Percentiles rank a stretch among this genome's conserved stretches.
Evolutionary conservation across 2,113 vertebrate species (phyloP).

Genomic region (Fukomys damarensis): DNA sequence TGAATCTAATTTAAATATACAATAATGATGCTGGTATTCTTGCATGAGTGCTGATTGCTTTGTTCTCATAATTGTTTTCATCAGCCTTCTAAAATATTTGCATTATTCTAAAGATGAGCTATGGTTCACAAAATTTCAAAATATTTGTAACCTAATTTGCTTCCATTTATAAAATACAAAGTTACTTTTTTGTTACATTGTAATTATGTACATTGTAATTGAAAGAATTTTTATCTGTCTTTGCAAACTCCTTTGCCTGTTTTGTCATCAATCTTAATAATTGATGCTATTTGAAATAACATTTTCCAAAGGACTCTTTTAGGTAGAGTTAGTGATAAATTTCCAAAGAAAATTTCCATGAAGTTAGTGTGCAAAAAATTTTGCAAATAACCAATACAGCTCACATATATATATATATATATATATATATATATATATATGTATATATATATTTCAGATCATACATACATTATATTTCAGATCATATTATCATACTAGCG

Average conservation of each 20-base stretch:
- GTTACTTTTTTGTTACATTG: background rate
- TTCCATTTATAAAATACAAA: background rate
- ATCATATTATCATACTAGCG: background rate
- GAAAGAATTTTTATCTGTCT: background rate
- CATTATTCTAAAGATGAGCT: background rate
- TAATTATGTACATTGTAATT: constrained; percentile 37
- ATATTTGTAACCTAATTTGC: constrained; percentile 1
- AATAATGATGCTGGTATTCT: background rate
- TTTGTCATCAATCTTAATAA: background rate
- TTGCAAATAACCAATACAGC: background rate
- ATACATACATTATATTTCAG: too few species aligned
- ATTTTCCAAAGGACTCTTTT: background rate
- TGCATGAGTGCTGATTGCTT: background rate
- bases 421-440: too few species aligned
- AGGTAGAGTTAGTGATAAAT: background rate
- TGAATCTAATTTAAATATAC: background rate
- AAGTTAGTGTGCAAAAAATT: background rate
- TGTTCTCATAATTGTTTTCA: background rate
- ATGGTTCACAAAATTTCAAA: background rate
- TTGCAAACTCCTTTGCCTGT: background rate
- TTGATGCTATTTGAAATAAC: background rate
- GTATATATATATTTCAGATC: too few species aligned
- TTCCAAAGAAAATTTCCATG: background rate
- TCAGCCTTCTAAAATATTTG: background rate
- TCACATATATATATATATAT: too few species aligned